Evolutionary conservation across 1,140 invertebrate species (phyloP), one percentile per base, ranked within the genome.

Genomic region (Anagrus nilaparvatae): DNA sequence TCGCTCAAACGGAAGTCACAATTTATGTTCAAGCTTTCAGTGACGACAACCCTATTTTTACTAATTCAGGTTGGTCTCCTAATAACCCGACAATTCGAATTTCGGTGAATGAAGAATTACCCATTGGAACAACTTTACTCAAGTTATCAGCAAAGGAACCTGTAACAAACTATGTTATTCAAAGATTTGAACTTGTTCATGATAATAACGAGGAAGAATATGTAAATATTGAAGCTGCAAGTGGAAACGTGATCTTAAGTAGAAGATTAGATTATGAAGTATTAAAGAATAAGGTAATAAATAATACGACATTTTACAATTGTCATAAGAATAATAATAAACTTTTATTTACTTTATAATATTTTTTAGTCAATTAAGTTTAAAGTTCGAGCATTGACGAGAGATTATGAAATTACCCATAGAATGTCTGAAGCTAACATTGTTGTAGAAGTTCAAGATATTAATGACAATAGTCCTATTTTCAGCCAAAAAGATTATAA

Each of bases 11-110:
- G 1, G 83, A 87, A 53, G 77, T 86, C 8, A 85, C 84, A 0
- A 70, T 88, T 6, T 88, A 86, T 53, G 76, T 88, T 7, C 81
- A 87, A 63, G 82, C 83, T 1, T 84, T 81, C 53, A 79, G 78
- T 48, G 82, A 85, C 44, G 78, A 81, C 43, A 84, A 84, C 62
- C 85, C 85, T 0, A 74, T 82, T 4, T 88, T 89, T 44, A 78
- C 73, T 1, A 80, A 82, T 44, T 43, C 70, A 3, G 77, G 78
- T 8, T 83, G 81, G 81, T 76, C 72, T 2, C 73, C 67, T 13
- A 74, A 73, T 4, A 76, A 79, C 49, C 81, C 78, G 0, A 65
- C 76, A 2, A 78, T 87, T 19, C 69, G 75, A 37, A 68, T 84
- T 0, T 73, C 72, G 20, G 70, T 87, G 5, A 78, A 79, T 30